Percentiles rank a stretch among this genome's conserved stretches.
phyloP scores from a whole-genome alignment of 1,140 invertebrate species.

The Teleopsis dalmanni region DNA sequence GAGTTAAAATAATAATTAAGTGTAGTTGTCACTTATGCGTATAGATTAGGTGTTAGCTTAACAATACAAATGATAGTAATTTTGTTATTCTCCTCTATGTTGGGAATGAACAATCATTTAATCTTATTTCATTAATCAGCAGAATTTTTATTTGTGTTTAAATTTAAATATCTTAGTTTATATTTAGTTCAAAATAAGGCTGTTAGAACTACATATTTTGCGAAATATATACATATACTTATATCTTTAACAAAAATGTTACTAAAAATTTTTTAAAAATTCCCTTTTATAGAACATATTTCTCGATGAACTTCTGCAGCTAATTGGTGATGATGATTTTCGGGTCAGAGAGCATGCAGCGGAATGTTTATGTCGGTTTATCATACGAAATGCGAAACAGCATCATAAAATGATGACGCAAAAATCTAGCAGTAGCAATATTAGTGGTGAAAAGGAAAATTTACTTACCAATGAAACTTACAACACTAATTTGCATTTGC shows the following conservation, averaged over 20 bases:
- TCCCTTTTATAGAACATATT: conserved; percentile 27
- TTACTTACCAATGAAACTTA: conserved; percentile 25
- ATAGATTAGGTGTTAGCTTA: too few species aligned
- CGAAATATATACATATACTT: too few species aligned
- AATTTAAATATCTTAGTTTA: too few species aligned
- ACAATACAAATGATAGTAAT: too few species aligned
- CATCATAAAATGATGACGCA: conserved; percentile 9
- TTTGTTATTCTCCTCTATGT: too few species aligned
- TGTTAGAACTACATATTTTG: too few species aligned
- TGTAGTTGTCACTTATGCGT: too few species aligned
- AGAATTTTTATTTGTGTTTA: too few species aligned
- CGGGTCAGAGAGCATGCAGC: conserved; percentile 39
- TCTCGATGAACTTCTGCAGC: conserved; percentile 37
- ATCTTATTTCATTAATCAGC: too few species aligned
- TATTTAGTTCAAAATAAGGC: too few species aligned
- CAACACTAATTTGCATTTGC: conserved; percentile 42
- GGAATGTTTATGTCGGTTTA: conserved; percentile 36
- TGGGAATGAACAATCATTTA: too few species aligned
- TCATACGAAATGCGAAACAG: conserved; percentile 39
- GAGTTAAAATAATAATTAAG: too few species aligned
- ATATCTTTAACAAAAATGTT: background rate
- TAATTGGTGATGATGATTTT: conserved; percentile 41
- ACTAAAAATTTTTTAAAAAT: background rate
- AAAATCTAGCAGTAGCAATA: background rate
- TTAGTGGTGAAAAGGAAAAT: background rate